Conservation (phyloP, 2,113 vertebrate genomes). For the Zosterops hypoxanthus region DNA sequence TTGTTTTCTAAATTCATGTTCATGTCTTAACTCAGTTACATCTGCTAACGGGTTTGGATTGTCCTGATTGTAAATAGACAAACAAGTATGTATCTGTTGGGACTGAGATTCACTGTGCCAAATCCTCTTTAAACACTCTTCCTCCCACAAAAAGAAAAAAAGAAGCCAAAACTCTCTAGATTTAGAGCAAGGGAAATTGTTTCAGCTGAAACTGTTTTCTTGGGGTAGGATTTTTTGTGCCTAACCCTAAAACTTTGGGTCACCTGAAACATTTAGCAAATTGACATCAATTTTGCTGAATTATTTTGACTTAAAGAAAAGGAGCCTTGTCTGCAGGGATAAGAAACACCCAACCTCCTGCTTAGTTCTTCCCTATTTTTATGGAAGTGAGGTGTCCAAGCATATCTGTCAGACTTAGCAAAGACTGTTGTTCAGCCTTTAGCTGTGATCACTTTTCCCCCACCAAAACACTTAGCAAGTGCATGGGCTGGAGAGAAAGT, state of each 20-base stretch:
- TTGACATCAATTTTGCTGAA: neutral
- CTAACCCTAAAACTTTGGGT: neutral
- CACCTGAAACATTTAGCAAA: neutral
- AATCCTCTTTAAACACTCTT: neutral
- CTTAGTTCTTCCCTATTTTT: neutral
- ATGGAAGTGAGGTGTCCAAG: neutral
- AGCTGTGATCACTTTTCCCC: neutral
- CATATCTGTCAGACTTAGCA: neutral
- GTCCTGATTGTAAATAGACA: constrained; percentile 24
- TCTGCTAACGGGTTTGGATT: constrained; percentile 26
- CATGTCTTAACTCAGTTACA: constrained; percentile 52
- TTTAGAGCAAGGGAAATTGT: neutral
- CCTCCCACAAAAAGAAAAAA: neutral
- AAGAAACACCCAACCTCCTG: neutral
- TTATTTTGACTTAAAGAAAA: neutral
- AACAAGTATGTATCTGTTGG: constrained; percentile 39
- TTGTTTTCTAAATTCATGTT: constrained; percentile 47
- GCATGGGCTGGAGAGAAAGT: fast-evolving
- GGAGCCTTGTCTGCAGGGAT: neutral
- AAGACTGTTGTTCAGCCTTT: neutral
- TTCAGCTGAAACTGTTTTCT: neutral
- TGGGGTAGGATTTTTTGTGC: neutral
- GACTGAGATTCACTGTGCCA: constrained; percentile 15
- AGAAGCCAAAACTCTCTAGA: fast-evolving
- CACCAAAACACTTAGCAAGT: neutral